Evolutionary conservation across 2,113 vertebrate species (phyloP).

Genomic region (Ibidorhyncha struthersii): DNA sequence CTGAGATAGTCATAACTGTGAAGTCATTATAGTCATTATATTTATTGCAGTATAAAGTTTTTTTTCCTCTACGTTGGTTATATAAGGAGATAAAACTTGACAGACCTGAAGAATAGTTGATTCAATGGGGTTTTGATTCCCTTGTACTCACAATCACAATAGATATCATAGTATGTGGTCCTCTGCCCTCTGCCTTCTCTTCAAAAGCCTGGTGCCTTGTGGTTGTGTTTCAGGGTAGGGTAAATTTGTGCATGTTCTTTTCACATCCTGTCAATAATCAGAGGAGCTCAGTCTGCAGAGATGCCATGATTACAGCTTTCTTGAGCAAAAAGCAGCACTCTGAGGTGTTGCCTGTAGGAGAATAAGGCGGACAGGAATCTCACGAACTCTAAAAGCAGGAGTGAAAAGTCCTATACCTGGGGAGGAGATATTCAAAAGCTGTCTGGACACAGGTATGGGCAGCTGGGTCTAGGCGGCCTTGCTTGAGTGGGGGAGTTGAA

Average conservation of each 20-base stretch:
- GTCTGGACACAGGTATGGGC: background rate
- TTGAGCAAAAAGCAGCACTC: background rate
- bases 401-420: background rate
- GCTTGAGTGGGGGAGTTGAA: background rate
- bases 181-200: background rate
- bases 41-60: background rate
- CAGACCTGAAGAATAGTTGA: background rate
- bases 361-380: background rate
- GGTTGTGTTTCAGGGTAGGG: background rate
- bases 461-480: background rate
- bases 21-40: background rate
- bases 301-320: background rate
- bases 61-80: background rate
- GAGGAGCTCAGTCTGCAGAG: background rate
- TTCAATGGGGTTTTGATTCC: background rate
- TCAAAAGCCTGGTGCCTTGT: background rate
- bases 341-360: background rate
- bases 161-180: background rate
- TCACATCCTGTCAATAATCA: background rate
- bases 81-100: background rate
- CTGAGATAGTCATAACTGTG: background rate
- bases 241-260: background rate
- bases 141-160: background rate
- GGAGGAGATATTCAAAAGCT: background rate
- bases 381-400: background rate